Base-by-base conservation (phyloP, 37 sponge, comb jelly and placozoan genomes). In the Ianthella basta region DNA sequence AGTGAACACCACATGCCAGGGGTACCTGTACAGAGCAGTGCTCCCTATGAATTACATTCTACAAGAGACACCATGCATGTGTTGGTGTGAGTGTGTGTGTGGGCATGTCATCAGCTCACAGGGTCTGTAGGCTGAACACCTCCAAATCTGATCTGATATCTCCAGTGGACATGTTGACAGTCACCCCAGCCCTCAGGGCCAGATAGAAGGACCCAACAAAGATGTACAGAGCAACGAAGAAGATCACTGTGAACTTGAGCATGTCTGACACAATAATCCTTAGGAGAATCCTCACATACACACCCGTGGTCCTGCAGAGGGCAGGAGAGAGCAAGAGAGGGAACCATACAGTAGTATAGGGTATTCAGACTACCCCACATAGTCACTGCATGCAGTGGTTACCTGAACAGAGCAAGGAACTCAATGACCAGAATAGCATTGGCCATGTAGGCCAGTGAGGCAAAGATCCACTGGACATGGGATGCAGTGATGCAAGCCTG, bases 251-350 rank as follows among this genome's bases (percentile, higher is more conserved):
- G 54, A 75, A 75, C 25, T 75, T 75, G 78, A 75, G 25, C 37
- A 75, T 75, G 78, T 75, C 78, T 38, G 78, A 75, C 44, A n/a
- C 37, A 36, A 75, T 41, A 36, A 75, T 75, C 78, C 40, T 75
- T 23, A 75, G 53, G n/a, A 75, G 78, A 23, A 75, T 75, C 25
- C 78, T 40, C n/a, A 75, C 78, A 41, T 75, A 75, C 18, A 75
- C 53, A 14, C 78, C 78, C 37, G 78, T 75, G 21, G 25, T 50
- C 54, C 78, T 75, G 44, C 34, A 61, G 33, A 4, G 14, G 37
- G 35, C 1, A 35, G 3, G 20, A 10, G 10, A 4, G 35, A 36
- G 14, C 72, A 36, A 20, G 59, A 57, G 59, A 18, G 59, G 18
- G 33, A 25, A 5, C 63, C 14, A 27, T 25, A 25, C 25, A 23